Conservation (phyloP, 2,797 vertebrate species). For the Pteropus rufus region DNA sequence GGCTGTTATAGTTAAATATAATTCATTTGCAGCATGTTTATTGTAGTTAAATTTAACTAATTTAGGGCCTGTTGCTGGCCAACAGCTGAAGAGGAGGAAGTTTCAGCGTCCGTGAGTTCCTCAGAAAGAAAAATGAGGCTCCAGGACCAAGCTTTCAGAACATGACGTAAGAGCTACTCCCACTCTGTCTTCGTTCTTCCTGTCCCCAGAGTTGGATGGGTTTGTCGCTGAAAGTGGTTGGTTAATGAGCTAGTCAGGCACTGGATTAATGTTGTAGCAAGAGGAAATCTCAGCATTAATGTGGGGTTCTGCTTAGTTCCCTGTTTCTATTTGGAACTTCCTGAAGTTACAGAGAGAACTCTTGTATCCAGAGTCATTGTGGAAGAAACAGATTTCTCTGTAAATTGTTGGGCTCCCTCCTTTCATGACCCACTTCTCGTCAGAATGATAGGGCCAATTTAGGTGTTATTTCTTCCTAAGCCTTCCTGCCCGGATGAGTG, state of each 20-base stretch:
- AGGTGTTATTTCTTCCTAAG: not conserved
- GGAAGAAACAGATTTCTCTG: not conserved
- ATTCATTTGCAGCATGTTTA: constrained; percentile 60
- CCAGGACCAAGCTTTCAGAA: not conserved
- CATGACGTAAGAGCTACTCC: not conserved
- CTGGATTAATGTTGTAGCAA: too few relatives aligned
- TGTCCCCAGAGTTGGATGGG: not conserved
- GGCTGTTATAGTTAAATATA: constrained; percentile 67
- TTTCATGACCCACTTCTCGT: not conserved
- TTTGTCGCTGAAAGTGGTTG: not conserved
- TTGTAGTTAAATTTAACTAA: constrained; percentile 68
- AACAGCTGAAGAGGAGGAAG: constrained; percentile 52
- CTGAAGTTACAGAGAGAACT: not conserved
- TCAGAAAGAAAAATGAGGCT: constrained; percentile 7
- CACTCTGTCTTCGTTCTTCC: not conserved
- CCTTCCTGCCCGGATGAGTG: not conserved
- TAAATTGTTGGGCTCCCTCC: not conserved
- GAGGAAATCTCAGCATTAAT: not conserved
- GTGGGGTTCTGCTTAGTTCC: not conserved
- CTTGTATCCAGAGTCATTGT: not conserved
- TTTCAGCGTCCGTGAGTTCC: not conserved
- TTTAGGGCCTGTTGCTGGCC: constrained; percentile 56
- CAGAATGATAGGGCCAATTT: not conserved
- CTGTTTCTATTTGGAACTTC: not conserved
- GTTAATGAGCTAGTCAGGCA: not conserved